Percentiles rank a stretch among this genome's conserved stretches.
Conservation (phyloP, 1,140 invertebrate species). For the Drosophila tani region DNA sequence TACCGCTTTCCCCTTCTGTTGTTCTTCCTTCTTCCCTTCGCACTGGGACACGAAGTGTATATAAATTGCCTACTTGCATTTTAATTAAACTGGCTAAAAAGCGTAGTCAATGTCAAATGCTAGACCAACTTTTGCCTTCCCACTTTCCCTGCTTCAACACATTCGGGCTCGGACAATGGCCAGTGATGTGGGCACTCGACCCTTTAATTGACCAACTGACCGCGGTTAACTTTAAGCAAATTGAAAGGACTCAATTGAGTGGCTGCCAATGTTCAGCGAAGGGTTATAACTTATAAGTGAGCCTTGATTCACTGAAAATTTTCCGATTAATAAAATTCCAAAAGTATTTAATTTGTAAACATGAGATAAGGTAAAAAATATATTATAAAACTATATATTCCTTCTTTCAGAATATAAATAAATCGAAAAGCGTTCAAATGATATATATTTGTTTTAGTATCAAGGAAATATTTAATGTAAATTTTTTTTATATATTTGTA, state of each 20-base stretch:
- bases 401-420: too few species aligned
- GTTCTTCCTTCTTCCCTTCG: conserved; percentile 14
- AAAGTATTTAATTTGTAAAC: too few species aligned
- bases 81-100: conserved; percentile 82
- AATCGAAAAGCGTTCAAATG: too few species aligned
- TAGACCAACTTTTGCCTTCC: conserved; percentile 49
- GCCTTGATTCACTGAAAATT: background rate
- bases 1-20: conserved; percentile 10
- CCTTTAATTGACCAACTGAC: conserved; percentile 81
- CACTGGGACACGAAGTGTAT: conserved; percentile 72
- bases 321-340: too few species aligned
- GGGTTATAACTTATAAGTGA: background rate
- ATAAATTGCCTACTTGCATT: conserved; percentile 84
- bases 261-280: background rate
- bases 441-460: too few species aligned
- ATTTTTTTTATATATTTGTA: too few species aligned
- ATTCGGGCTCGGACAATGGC: conserved; percentile 54
- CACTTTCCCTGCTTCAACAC: background rate
- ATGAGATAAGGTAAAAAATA: too few species aligned
- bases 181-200: conserved; percentile 69
- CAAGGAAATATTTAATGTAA: too few species aligned
- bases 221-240: conserved; percentile 74
- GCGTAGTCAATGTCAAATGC: conserved; percentile 74
- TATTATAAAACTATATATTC: too few species aligned
- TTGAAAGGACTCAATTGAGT: conserved; percentile 46